Conservation (phyloP, 35 echinoderm and acorn worm species). For the Hemicentrotus pulcherrimus region DNA sequence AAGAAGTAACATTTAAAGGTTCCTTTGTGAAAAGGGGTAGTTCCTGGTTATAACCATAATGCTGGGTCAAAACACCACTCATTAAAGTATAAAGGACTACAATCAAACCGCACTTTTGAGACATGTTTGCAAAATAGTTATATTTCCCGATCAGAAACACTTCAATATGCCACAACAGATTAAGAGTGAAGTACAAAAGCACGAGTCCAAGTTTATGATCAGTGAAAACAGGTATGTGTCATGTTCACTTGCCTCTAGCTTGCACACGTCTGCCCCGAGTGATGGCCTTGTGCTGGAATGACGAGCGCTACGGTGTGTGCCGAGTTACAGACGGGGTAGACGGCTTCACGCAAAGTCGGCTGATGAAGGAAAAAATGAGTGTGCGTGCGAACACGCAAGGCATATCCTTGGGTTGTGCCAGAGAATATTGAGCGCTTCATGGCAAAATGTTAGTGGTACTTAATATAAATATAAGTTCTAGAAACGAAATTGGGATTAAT, state of each 20-base stretch:
- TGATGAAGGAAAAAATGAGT: neutral
- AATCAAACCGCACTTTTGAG: neutral
- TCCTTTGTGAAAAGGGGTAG: constrained; percentile 35
- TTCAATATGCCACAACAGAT: neutral
- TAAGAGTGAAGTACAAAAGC: neutral
- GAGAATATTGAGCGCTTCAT: neutral
- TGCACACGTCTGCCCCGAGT: neutral
- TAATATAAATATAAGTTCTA: neutral
- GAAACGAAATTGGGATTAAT: no score
- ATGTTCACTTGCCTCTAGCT: neutral
- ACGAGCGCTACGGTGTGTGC: neutral
- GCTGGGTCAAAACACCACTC: neutral
- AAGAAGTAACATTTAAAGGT: constrained; percentile 32
- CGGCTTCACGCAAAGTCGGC: neutral
- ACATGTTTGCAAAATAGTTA: neutral
- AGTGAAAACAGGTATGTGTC: neutral
- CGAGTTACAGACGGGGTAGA: neutral
- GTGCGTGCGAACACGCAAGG: neutral
- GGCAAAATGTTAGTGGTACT: neutral
- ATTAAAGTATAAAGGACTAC: neutral
- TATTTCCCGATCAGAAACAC: neutral
- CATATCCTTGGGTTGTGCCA: neutral
- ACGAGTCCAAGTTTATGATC: neutral
- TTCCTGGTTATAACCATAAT: constrained; percentile 8
- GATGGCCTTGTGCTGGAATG: neutral